Evolutionary conservation across 2,888 invertebrate species (phyloP).

Genomic region (Coecobrya sp.): DNA sequence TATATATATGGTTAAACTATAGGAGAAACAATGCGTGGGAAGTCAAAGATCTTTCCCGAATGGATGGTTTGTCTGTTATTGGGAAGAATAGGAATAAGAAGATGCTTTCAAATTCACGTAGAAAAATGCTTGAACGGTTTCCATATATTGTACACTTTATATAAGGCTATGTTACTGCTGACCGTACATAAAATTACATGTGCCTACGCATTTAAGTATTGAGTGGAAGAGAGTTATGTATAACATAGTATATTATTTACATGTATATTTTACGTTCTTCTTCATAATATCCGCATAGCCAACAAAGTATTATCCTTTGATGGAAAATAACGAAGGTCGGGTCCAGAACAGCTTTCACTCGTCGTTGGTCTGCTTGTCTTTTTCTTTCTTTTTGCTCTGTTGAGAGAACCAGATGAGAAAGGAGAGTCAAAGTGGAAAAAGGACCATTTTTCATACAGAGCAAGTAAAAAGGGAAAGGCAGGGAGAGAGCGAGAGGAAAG

Average conservation of each 20-base stretch:
- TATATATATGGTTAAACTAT: neutral
- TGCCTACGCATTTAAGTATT: neutral
- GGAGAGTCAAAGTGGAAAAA: conserved; percentile 54
- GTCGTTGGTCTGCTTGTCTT: conserved; percentile 16
- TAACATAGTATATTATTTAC: neutral
- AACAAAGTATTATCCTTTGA: neutral
- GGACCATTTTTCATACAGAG: conserved; percentile 73
- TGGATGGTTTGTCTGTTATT: neutral
- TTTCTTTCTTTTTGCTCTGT: conserved; percentile 1
- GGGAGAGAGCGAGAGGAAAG: neutral
- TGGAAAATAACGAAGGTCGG: conserved; percentile 20
- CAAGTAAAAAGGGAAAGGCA: neutral
- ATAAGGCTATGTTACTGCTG: neutral
- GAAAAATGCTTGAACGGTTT: neutral
- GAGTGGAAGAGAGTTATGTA: neutral
- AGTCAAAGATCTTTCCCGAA: neutral
- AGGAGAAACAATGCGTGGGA: neutral
- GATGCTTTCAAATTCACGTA: neutral
- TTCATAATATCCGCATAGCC: neutral
- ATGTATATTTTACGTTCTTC: neutral
- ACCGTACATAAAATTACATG: conserved; percentile 36
- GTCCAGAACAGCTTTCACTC: conserved; percentile 4
- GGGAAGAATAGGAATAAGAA: neutral
- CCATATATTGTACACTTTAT: neutral
- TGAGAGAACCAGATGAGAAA: conserved; percentile 6